phyloP scores from a whole-genome alignment of 2,888 invertebrate species.

The Mycalesis mineus region DNA sequence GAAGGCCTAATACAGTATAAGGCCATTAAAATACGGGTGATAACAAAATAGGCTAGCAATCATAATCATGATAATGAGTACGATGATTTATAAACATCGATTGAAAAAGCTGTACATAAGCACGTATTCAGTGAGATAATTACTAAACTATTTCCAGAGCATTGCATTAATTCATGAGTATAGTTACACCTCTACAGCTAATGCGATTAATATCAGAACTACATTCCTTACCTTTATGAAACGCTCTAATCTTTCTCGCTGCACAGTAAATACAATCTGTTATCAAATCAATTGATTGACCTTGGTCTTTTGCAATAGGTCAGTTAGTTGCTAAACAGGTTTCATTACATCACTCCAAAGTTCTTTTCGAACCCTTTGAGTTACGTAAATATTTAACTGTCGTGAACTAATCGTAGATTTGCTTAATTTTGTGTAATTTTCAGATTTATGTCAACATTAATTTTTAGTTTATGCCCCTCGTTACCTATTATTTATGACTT shows the following conservation, averaged over 20 bases:
- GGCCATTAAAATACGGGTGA: too few relatives aligned
- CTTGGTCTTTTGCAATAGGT: slow-evolving; percentile 32
- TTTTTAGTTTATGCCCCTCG: slow-evolving; percentile 4
- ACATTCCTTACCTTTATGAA: slow-evolving; percentile 28
- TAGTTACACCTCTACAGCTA: slow-evolving; percentile 37
- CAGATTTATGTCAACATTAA: slow-evolving; percentile 2
- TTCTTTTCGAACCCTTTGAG: not conserved
- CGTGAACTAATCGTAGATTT: not conserved
- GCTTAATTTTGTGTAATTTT: not conserved
- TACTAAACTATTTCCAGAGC: too few relatives aligned
- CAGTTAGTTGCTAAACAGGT: slow-evolving; percentile 19
- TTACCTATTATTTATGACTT: not conserved
- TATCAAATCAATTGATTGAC: slow-evolving; percentile 21
- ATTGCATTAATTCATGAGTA: slow-evolving; percentile 38
- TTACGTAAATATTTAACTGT: slow-evolving; percentile 1
- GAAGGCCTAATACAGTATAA: too few relatives aligned
- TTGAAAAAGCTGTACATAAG: too few relatives aligned
- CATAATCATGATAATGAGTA: too few relatives aligned
- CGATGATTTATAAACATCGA: too few relatives aligned
- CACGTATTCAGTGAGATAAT: too few relatives aligned
- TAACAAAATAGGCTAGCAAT: too few relatives aligned
- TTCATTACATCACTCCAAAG: slow-evolving; percentile 3
- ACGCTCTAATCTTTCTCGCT: slow-evolving; percentile 24
- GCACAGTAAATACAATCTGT: slow-evolving; percentile 14
- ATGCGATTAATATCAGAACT: slow-evolving; percentile 40